These are phyloP conservation scores for Montipora sp. DNA, from an alignment of 64 coral and sea anemone species.

Conservation along the genomic window DNA sequence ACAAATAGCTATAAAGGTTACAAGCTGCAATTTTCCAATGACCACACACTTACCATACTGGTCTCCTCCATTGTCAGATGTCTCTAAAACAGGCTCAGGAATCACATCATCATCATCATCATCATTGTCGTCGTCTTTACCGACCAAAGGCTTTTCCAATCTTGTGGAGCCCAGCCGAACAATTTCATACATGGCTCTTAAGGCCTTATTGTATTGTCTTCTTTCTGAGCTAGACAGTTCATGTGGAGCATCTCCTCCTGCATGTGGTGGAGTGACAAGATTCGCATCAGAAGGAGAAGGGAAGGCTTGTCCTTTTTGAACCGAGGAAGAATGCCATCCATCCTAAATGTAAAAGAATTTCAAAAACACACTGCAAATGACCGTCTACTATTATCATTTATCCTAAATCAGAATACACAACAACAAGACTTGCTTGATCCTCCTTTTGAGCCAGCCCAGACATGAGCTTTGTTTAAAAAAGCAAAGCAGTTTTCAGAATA, in stretches of 20 bases:
- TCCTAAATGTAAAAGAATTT: background rate
- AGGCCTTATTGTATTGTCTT: constrained; percentile 88
- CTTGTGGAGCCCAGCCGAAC: constrained; percentile 78
- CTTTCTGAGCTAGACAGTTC: constrained; percentile 82
- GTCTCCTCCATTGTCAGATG: constrained; percentile 45
- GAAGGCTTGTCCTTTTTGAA: background rate
- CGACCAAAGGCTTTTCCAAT: constrained; percentile 46
- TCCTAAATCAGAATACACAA: too few relatives aligned
- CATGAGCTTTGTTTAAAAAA: too few relatives aligned
- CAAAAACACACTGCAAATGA: background rate
- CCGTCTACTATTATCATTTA: too few relatives aligned
- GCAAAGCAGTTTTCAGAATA: too few relatives aligned
- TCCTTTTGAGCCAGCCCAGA: too few relatives aligned
- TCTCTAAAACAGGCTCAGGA: constrained; percentile 56
- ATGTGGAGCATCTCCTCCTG: background rate
- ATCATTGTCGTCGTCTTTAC: too few relatives aligned
- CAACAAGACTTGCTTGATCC: too few relatives aligned
- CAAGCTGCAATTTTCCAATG: too few relatives aligned
- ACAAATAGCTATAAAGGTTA: too few relatives aligned
- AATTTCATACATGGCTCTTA: constrained; percentile 95
- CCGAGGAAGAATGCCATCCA: constrained; percentile 18
- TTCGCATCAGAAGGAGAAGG: constrained; percentile 3
- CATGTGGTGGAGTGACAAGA: constrained; percentile 27
- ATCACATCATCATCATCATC: constrained; percentile 28
- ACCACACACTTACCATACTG: constrained; percentile 35